Base-by-base conservation (phyloP, 2,888 invertebrate species). In the Diaperis boleti region DNA sequence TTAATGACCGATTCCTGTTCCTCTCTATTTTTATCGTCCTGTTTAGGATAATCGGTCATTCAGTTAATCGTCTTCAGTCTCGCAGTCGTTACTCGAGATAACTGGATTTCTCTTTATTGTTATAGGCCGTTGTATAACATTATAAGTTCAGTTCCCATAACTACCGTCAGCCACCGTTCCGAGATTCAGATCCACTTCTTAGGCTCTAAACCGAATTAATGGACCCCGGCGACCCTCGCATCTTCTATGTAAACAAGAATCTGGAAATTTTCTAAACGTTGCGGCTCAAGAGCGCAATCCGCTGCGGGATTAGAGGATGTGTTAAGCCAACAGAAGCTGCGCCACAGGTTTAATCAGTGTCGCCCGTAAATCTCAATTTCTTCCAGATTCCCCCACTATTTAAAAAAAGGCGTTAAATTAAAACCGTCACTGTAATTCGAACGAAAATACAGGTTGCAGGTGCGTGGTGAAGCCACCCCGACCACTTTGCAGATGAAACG, bases 261-360 rank as follows among this genome's bases (percentile, higher is more conserved):
- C 5, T 13, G 15, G 39, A 42, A 42, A 42, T 20, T 42, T 42
- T 42, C 41, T 20, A 8, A 20, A 4, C 41, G 3, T 10, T 20
- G 41, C 20, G 41, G 41, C 7, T 17, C 20, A 42, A 20, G 41
- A 42, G 41, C 41, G 41, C 20, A 39, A 42, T 8, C 41, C 41
- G 20, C 41, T 18, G 8, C 10, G 18, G 41, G 41, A 42, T 42
- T 42, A 42, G 18, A 42, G 18, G 18, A 42, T 42, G 18, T 42
- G 41, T 42, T 42, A 42, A 42, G 41, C 41, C 41, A n/a, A 42
- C 41, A 18, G 41, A 42, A 42, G 20, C 41, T 20, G 4, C 29
- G n/a, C 47, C 50, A 41, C 29, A 44, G 31, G 33, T 55, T 55
- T 55, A 55, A 42, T 55, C 55, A 55, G 14, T 55, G 55, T 44